phyloP scores from a whole-genome alignment of 2,113 vertebrate genomes.

The Microcebus ravelobensis region DNA sequence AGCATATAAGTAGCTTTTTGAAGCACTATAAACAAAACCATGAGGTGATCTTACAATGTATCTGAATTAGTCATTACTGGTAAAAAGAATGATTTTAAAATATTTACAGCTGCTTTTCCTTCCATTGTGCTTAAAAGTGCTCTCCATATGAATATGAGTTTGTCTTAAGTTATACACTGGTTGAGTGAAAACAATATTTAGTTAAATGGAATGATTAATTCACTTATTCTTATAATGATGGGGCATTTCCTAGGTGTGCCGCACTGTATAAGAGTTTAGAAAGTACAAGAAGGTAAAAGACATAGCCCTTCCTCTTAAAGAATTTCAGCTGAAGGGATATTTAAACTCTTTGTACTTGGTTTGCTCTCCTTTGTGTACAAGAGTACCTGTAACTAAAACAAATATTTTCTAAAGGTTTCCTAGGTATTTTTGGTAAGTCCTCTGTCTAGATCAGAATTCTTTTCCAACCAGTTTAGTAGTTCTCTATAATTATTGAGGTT shows the following conservation, averaged over 20 bases:
- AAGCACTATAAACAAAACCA: neutral
- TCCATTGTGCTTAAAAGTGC: neutral
- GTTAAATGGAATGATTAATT: neutral
- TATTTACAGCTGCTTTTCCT: neutral
- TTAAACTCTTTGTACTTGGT: neutral
- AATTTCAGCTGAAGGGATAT: neutral
- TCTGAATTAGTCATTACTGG: neutral
- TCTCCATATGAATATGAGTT: neutral
- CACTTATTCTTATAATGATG: neutral
- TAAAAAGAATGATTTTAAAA: slow-evolving; percentile 35
- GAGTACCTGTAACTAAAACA: neutral
- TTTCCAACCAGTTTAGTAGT: neutral
- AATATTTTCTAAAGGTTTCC: neutral
- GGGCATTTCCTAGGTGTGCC: neutral
- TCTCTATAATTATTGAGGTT: neutral
- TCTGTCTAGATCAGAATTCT: neutral
- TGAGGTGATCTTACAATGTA: neutral
- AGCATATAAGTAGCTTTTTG: neutral
- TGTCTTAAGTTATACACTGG: neutral
- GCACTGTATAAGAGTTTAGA: neutral
- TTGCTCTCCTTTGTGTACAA: neutral
- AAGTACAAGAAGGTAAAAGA: neutral
- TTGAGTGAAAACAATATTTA: neutral
- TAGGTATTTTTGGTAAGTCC: neutral
- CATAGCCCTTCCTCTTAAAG: neutral